Percentiles rank a stretch among this genome's conserved stretches.
Evolutionary conservation across 1,140 invertebrate genomes (phyloP).

Genomic region (Mactra quadrangularis): DNA sequence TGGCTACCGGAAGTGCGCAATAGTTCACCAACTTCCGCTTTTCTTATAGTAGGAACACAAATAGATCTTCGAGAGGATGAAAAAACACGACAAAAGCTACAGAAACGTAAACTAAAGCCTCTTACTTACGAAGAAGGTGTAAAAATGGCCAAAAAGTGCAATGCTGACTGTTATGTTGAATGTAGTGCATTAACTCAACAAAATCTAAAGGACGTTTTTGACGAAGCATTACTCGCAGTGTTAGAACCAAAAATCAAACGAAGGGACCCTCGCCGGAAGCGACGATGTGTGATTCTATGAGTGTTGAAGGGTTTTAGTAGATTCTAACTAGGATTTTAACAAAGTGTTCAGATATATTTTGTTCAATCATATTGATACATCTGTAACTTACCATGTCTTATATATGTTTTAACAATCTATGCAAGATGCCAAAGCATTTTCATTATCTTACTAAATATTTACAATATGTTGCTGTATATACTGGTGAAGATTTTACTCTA

Average conservation of each 20-base stretch:
- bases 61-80: conserved; percentile 79
- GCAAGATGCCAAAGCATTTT: conserved; percentile 1
- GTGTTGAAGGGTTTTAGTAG: background rate
- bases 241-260: conserved; percentile 72
- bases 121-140: conserved; percentile 90
- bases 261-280: conserved; percentile 23
- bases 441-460: too few relatives aligned
- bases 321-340: background rate
- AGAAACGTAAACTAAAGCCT: conserved; percentile 93
- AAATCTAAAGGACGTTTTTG: conserved; percentile 78
- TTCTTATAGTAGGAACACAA: conserved; percentile 90
- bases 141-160: conserved; percentile 87
- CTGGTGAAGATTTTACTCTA: too few relatives aligned
- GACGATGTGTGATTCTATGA: conserved; percentile 70
- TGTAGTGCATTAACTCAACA: conserved; percentile 89
- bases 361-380: background rate
- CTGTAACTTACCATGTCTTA: too few relatives aligned
- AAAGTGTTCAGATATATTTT: background rate
- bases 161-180: conserved; percentile 95
- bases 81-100: conserved; percentile 89
- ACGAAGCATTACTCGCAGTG: conserved; percentile 76
- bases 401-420: background rate
- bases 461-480: too few relatives aligned
- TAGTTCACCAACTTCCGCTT: conserved; percentile 91
- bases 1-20: conserved; percentile 86